Base-by-base conservation (phyloP, 1,140 invertebrate genomes). In the Drosophila pseudoobscura region DNA sequence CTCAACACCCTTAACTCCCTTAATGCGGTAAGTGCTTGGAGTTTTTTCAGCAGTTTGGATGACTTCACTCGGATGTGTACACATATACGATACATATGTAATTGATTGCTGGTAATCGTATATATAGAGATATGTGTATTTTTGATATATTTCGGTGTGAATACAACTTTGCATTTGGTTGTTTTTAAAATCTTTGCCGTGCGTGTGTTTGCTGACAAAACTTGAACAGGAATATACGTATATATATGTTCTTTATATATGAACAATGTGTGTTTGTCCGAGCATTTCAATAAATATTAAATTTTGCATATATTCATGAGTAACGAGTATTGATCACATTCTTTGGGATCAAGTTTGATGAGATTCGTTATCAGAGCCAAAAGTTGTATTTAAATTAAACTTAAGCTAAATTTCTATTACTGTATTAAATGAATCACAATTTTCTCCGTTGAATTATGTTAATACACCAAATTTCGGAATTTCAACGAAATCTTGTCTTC, bases 1-100 rank as follows among this genome's bases (percentile, higher is more conserved):
- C 70, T 90, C 6, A 90, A 84, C 57, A 70, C 65, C 3, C 58
- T 90, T 9, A 90, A 84, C 46, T 80, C 78, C 20, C 20, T 89
- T 5, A 60, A 74, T 55, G 87, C 71, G 65, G 88, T 90, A 78
- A 90, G 88, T 68, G 45, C 6, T 31, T 0, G 3, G 5, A 41
- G 6, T 56, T 4, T 17, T 7, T 5, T 3, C 17, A 2, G 31
- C 31, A 31, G 8, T 22, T 22, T 9, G 6, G 41, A 29, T 22
- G 55, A 26, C 22, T 29, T 26, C 35, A 35, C 8, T 9, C 9
- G 7, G 29, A 31, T 31, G 7, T 31, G 8, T 31, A 31, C 7
- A 31, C 29, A 31, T 31, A 31, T 8, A 8, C 7, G 29, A 31
- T 31, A 9, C 7, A 31, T 1, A n/a, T n/a, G n/a, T n/a, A 11